Evolutionary conservation across 2,797 vertebrate genomes (phyloP).

Genomic region (Acanthopagrus latus): DNA sequence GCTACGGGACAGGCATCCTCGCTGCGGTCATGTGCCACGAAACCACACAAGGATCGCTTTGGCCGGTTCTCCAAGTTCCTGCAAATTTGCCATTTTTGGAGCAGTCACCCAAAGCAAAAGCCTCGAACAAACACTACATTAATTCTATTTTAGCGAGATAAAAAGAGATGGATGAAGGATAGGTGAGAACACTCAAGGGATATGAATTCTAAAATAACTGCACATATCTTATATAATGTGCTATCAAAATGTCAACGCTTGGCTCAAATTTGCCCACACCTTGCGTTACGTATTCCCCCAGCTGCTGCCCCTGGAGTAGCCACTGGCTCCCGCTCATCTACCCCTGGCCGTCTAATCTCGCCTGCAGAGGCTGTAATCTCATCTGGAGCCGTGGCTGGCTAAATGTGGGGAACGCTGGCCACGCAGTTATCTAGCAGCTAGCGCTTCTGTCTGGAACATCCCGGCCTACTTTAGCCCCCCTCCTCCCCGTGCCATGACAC

Average conservation of each 20-base stretch:
- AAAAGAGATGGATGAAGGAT: not conserved
- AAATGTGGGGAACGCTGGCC: slow-evolving; percentile 87
- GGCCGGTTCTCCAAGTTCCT: slow-evolving; percentile 19
- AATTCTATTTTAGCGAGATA: not conserved
- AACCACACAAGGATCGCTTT: not conserved
- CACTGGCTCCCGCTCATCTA: slow-evolving; percentile 46
- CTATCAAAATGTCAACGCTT: not conserved
- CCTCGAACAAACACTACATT: not conserved
- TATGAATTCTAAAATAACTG: slow-evolving; percentile 8
- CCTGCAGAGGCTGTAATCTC: slow-evolving; percentile 83
- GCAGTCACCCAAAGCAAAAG: not conserved
- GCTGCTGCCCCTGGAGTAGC: slow-evolving; percentile 47
- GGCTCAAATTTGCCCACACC: slow-evolving; percentile 18
- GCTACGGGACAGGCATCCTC: not conserved
- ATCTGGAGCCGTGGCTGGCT: slow-evolving; percentile 83
- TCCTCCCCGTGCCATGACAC: slow-evolving; percentile 47
- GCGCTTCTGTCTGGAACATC: slow-evolving; percentile 87
- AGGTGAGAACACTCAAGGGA: not conserved
- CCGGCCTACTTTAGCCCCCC: slow-evolving; percentile 87
- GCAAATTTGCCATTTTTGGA: slow-evolving; percentile 35
- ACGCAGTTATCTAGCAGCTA: slow-evolving; percentile 86
- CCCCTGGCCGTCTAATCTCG: slow-evolving; percentile 71
- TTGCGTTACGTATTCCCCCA: slow-evolving; percentile 40
- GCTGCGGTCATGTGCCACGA: slow-evolving; percentile 7
- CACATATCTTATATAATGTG: slow-evolving; percentile 7